These are phyloP conservation scores for Andrena fulva DNA, from an alignment of 2,888 invertebrate species.

Conservation along the genomic window DNA sequence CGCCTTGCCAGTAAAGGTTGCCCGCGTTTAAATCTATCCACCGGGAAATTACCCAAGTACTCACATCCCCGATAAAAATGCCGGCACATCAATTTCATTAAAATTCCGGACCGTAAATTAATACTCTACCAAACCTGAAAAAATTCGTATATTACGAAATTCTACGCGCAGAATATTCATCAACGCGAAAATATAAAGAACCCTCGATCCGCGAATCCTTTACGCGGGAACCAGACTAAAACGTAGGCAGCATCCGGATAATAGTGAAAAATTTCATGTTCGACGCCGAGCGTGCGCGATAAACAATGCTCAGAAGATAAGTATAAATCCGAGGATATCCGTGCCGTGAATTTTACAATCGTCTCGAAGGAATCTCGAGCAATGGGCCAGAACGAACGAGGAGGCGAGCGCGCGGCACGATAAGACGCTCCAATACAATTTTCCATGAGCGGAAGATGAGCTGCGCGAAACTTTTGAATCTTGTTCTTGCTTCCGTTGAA, in stretches of 20 bases:
- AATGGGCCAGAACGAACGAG: conserved; percentile 29
- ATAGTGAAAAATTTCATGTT: background rate
- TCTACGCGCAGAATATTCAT: background rate
- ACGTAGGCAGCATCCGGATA: background rate
- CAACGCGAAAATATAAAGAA: too few species aligned
- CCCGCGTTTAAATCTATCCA: background rate
- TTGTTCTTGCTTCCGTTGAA: conserved; percentile 26
- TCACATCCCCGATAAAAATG: background rate
- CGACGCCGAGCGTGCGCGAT: background rate
- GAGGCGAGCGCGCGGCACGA: conserved; percentile 5
- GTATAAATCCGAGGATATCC: background rate
- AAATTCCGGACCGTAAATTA: background rate
- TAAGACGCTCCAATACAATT: conserved; percentile 50
- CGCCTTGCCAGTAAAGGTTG: background rate
- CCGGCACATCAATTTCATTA: background rate
- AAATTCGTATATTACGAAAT: background rate
- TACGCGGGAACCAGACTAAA: too few species aligned
- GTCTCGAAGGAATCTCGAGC: conserved; percentile 6
- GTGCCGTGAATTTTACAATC: background rate
- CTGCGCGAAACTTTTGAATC: conserved; percentile 49
- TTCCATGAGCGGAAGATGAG: conserved; percentile 40
- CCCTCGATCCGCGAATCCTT: too few species aligned
- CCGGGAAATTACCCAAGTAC: conserved; percentile 4
- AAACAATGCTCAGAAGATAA: conserved; percentile 3
- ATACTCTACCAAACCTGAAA: background rate